phyloP scores from a whole-genome alignment of 2,797 vertebrate species.

The Sarcophilus harrisii region DNA sequence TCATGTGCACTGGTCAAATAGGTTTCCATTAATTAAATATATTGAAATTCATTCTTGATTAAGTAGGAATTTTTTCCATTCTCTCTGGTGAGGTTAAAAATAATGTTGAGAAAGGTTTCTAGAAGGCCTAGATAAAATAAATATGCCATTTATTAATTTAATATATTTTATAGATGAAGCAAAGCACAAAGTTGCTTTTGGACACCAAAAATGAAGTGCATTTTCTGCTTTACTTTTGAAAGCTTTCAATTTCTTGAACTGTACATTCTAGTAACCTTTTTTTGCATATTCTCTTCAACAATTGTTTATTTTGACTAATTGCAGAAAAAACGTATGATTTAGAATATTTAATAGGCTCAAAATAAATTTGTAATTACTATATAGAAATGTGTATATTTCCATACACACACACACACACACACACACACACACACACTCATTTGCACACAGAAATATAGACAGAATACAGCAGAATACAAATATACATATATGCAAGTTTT shows the following conservation, averaged over 20 bases:
- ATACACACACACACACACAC: not conserved
- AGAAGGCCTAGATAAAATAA: not conserved
- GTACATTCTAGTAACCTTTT: constrained; percentile 11
- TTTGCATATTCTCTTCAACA: constrained; percentile 23
- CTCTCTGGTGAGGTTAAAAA: not conserved
- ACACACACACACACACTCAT: not conserved
- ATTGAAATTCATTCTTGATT: not conserved
- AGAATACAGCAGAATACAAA: no score
- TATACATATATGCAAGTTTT: no score
- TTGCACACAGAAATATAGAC: not conserved
- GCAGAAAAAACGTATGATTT: constrained; percentile 54
- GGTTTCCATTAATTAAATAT: not conserved
- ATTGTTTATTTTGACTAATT: constrained; percentile 32
- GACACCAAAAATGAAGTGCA: not conserved
- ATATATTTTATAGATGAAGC: not conserved
- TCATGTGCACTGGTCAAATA: not conserved
- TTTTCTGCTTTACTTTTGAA: constrained; percentile 42
- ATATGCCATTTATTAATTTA: not conserved
- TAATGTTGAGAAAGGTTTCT: not conserved
- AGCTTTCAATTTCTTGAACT: constrained; percentile 38
- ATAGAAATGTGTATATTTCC: constrained; percentile 60
- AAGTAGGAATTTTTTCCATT: not conserved
- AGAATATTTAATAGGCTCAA: constrained; percentile 62
- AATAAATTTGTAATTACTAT: constrained; percentile 62
- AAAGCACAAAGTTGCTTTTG: constrained; percentile 27